A percentile compares a stretch with the other conserved stretches of the same genome.
Evolutionary conservation across 2,888 invertebrate species (phyloP).

Genomic region (Drosophila nigricruria): DNA sequence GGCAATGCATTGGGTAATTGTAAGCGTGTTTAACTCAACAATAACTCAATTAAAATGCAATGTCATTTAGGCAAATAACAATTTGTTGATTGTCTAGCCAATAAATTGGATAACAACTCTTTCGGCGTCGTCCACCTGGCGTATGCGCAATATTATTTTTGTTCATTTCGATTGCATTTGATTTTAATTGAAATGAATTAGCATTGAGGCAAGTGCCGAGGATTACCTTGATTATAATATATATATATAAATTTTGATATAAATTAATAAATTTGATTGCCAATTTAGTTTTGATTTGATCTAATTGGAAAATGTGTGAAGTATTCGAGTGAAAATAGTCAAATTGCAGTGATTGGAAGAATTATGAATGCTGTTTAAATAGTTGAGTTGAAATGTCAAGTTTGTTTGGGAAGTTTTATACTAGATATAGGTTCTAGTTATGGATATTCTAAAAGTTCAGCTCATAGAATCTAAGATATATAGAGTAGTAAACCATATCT

Average conservation of each 20-base stretch:
- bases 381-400: no score
- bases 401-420: no score
- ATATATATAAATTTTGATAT: neutral
- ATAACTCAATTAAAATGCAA: slow-evolving; percentile 71
- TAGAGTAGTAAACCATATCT: no score
- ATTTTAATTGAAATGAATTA: neutral
- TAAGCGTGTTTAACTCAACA: slow-evolving; percentile 41
- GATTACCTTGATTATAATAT: neutral
- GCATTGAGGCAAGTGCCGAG: neutral
- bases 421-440: no score
- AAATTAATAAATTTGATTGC: slow-evolving; percentile 1
- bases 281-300: neutral
- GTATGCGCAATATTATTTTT: slow-evolving; percentile 13
- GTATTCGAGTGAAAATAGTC: neutral
- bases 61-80: slow-evolving; percentile 59
- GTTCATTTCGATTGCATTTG: neutral
- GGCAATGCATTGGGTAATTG: slow-evolving; percentile 19
- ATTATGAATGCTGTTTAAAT: neutral
- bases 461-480: no score
- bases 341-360: neutral
- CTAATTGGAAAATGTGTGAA: neutral
- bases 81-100: slow-evolving; percentile 46
- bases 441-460: no score
- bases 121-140: slow-evolving; percentile 2
- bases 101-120: slow-evolving; percentile 33